Conservation (phyloP, 2,888 invertebrate species). For the Nephrocerus scutellatus region DNA sequence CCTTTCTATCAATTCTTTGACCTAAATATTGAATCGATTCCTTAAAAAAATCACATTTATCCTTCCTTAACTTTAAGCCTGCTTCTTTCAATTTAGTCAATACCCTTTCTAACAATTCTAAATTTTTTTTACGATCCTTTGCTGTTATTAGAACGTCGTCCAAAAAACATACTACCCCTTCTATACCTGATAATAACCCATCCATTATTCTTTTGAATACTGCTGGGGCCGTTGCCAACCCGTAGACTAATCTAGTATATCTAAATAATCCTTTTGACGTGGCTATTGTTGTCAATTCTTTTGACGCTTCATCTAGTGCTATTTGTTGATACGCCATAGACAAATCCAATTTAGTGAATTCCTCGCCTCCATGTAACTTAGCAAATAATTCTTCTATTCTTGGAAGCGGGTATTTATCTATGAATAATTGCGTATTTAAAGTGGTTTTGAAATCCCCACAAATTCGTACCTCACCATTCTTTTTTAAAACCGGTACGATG, state of each 20-base stretch:
- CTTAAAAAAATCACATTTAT: slow-evolving; percentile 14
- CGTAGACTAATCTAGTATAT: slow-evolving; percentile 30
- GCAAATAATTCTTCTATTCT: slow-evolving; percentile 30
- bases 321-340: slow-evolving; percentile 37
- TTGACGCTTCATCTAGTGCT: slow-evolving; percentile 28
- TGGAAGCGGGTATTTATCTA: slow-evolving; percentile 29
- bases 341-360: slow-evolving; percentile 30
- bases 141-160: slow-evolving; percentile 34
- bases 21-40: slow-evolving; percentile 29
- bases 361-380: slow-evolving; percentile 20
- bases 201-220: slow-evolving; percentile 37
- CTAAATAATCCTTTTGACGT: slow-evolving; percentile 24
- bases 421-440: slow-evolving; percentile 25
- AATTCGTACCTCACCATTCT: slow-evolving; percentile 15
- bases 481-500: slow-evolving; percentile 20
- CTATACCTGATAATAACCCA: slow-evolving; percentile 26
- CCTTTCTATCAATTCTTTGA: slow-evolving; percentile 29
- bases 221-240: slow-evolving; percentile 38
- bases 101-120: slow-evolving; percentile 24
- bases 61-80: slow-evolving; percentile 27
- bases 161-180: slow-evolving; percentile 18
- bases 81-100: slow-evolving; percentile 18
- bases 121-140: slow-evolving; percentile 22
- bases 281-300: slow-evolving; percentile 28
- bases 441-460: slow-evolving; percentile 23